Evolutionary conservation across 2,888 invertebrate genomes (phyloP).

Genomic region (Calameuta filiformis): DNA sequence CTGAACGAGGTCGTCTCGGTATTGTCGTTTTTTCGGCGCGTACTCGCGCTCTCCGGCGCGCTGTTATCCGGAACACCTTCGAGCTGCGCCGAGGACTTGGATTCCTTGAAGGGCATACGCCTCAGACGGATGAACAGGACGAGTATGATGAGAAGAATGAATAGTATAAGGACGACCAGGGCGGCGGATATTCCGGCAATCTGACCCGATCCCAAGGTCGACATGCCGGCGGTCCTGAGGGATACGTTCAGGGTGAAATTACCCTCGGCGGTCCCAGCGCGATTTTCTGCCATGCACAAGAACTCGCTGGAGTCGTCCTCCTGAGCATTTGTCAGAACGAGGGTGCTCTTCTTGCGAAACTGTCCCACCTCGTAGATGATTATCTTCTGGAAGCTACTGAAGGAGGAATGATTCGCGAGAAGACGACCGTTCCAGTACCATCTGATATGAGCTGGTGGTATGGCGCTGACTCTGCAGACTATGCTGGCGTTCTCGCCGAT

Average conservation of each 20-base stretch:
- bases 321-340: slow-evolving; percentile 85
- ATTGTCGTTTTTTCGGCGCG: slow-evolving; percentile 20
- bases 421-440: slow-evolving; percentile 90
- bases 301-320: slow-evolving; percentile 86
- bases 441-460: slow-evolving; percentile 82
- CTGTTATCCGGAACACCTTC: not conserved
- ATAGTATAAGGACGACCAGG: slow-evolving; percentile 80
- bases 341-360: slow-evolving; percentile 79
- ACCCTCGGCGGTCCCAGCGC: slow-evolving; percentile 87
- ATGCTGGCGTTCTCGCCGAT: slow-evolving; percentile 89
- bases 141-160: slow-evolving; percentile 78
- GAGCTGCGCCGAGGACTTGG: slow-evolving; percentile 75
- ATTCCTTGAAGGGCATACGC: slow-evolving; percentile 79
- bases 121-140: slow-evolving; percentile 80
- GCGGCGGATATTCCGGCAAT: slow-evolving; percentile 88
- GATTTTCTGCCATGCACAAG: slow-evolving; percentile 90
- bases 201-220: slow-evolving; percentile 84
- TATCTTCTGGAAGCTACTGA: slow-evolving; percentile 82
- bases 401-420: slow-evolving; percentile 81
- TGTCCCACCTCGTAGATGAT: slow-evolving; percentile 82
- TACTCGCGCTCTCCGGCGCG: slow-evolving; percentile 13
- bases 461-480: slow-evolving; percentile 82
- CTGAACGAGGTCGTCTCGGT: slow-evolving; percentile 50
- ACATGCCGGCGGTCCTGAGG: slow-evolving; percentile 82
- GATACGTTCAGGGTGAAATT: slow-evolving; percentile 90